Conservation (phyloP, 2,888 invertebrate genomes). For the Liopterus haemorrhoidalis region DNA sequence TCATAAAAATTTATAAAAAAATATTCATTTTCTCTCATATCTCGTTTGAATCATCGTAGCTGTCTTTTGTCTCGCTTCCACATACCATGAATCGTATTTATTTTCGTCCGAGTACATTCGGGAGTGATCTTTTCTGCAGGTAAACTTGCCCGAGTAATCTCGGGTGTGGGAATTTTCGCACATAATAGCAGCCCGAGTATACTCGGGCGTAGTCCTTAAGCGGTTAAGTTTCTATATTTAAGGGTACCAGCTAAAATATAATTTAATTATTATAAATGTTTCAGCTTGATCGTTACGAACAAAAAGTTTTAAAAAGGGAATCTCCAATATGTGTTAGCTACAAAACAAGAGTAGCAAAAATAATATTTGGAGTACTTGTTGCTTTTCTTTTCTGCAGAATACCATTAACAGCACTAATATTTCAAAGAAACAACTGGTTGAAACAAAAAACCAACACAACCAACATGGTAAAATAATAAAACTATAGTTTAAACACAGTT, state of each 20-base stretch:
- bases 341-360: slow-evolving; percentile 62
- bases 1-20: too few species aligned
- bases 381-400: slow-evolving; percentile 63
- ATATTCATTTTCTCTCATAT: too few species aligned
- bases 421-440: slow-evolving; percentile 54
- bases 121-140: too few species aligned
- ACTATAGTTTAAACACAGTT: slow-evolving; percentile 4
- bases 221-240: not conserved
- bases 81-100: too few species aligned
- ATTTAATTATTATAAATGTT: slow-evolving; percentile 29
- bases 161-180: too few species aligned
- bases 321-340: slow-evolving; percentile 58
- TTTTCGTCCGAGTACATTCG: too few species aligned
- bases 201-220: too few species aligned
- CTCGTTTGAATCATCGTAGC: too few species aligned
- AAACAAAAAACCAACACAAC: slow-evolving; percentile 37
- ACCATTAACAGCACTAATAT: slow-evolving; percentile 67
- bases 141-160: not conserved
- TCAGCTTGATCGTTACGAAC: slow-evolving; percentile 60
- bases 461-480: slow-evolving; percentile 1
- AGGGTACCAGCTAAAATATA: not conserved
- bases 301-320: slow-evolving; percentile 56
- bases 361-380: slow-evolving; percentile 63
- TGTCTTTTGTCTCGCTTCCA: too few species aligned
- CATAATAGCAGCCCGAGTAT: too few species aligned